A percentile compares a stretch with the other conserved stretches of the same genome.
Evolutionary conservation across 2,888 invertebrate species (phyloP).

Genomic region (Papilio gigon): DNA sequence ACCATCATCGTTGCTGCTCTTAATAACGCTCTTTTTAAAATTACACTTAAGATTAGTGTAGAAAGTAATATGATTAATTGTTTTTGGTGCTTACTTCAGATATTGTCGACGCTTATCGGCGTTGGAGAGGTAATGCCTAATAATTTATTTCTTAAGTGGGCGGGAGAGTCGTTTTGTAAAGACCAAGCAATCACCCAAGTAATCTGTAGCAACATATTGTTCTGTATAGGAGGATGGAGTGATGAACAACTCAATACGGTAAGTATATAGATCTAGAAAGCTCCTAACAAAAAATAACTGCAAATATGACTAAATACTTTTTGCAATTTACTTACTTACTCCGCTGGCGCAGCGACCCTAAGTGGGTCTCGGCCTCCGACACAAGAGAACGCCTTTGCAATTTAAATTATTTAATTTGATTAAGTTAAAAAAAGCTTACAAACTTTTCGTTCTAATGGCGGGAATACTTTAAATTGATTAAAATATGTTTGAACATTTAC

Average conservation of each 20-base stretch:
- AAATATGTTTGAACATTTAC: slow-evolving; percentile 22
- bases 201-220: slow-evolving; percentile 84
- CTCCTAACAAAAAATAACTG: slow-evolving; percentile 16
- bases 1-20: no score
- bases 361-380: no score
- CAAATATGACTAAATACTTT: not conserved
- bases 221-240: slow-evolving; percentile 83
- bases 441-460: not conserved
- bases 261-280: slow-evolving; percentile 56
- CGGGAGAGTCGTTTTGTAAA: slow-evolving; percentile 76
- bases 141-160: slow-evolving; percentile 66
- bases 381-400: no score
- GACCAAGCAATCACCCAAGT: slow-evolving; percentile 75
- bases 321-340: no score
- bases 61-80: not conserved
- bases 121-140: slow-evolving; percentile 84
- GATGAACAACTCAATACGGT: slow-evolving; percentile 76
- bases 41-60: no score
- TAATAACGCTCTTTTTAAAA: not conserved
- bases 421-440: not conserved
- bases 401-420: not conserved
- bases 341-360: no score
- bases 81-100: not conserved
- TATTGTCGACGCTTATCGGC: slow-evolving; percentile 63
- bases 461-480: not conserved